A percentile compares a stretch with the other conserved stretches of the same genome.
Evolutionary conservation across 2,888 invertebrate genomes (phyloP).

Genomic region (Caenorhabditis becei): DNA sequence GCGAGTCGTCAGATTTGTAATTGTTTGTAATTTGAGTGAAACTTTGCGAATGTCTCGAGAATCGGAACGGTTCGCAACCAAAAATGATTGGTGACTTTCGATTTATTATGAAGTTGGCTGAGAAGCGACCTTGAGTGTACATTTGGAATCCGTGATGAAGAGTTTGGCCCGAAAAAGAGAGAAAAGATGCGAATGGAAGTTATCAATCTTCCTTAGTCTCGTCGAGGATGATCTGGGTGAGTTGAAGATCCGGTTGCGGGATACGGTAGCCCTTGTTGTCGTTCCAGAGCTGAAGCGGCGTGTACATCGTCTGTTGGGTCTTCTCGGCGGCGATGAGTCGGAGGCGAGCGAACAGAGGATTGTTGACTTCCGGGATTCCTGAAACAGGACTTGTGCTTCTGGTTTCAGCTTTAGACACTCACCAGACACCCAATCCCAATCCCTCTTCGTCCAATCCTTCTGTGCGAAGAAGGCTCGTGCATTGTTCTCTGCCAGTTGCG

Average conservation of each 20-base stretch:
- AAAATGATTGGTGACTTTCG: slow-evolving; percentile 36
- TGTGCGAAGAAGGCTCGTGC: slow-evolving; percentile 74
- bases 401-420: not conserved
- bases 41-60: slow-evolving; percentile 29
- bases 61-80: not conserved
- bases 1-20: slow-evolving; percentile 30
- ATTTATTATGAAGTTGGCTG: slow-evolving; percentile 40
- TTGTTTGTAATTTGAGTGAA: slow-evolving; percentile 39
- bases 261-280: slow-evolving; percentile 66
- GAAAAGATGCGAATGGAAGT: slow-evolving; percentile 5
- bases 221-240: slow-evolving; percentile 44
- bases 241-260: slow-evolving; percentile 53
- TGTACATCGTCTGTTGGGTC: slow-evolving; percentile 70
- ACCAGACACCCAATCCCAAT: slow-evolving; percentile 78
- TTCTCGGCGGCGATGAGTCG: slow-evolving; percentile 71
- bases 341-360: slow-evolving; percentile 72
- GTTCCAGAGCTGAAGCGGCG: slow-evolving; percentile 73
- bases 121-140: slow-evolving; percentile 16
- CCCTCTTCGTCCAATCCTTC: slow-evolving; percentile 74
- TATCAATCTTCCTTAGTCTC: slow-evolving; percentile 54
- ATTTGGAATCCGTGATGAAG: slow-evolving; percentile 40
- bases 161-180: slow-evolving; percentile 5
- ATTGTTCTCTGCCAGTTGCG: slow-evolving; percentile 72
- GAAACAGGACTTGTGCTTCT: not conserved
- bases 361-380: slow-evolving; percentile 70